Conservation (phyloP, 2,888 invertebrate species). For the Pycnomerus fuliginosus region DNA sequence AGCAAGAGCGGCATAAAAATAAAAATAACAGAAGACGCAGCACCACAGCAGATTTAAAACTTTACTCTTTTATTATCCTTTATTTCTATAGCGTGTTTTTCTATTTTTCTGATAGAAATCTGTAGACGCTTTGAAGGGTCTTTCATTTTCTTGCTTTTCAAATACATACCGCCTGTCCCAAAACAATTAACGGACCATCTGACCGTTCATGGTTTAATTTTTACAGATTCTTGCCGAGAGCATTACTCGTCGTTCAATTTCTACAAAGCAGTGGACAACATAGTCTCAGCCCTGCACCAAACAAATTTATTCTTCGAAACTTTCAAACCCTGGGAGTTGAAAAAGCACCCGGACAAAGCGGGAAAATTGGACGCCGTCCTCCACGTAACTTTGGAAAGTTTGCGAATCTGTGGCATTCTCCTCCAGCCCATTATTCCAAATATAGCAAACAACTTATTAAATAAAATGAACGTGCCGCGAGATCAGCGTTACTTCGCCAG, state of each 20-base stretch:
- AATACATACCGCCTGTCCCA: too few relatives aligned
- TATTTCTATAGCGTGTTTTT: too few relatives aligned
- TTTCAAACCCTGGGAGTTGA: constrained; percentile 86
- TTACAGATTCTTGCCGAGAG: constrained; percentile 23
- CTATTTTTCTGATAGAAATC: too few relatives aligned
- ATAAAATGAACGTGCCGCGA: constrained; percentile 60
- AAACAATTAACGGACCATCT: too few relatives aligned
- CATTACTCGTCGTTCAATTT: constrained; percentile 77
- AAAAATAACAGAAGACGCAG: too few relatives aligned
- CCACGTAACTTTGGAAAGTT: constrained; percentile 80
- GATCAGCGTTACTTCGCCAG: constrained; percentile 57
- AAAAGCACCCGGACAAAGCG: constrained; percentile 59
- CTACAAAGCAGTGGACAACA: constrained; percentile 77
- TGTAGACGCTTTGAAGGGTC: too few relatives aligned
- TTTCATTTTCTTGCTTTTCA: too few relatives aligned
- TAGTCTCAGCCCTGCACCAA: constrained; percentile 71
- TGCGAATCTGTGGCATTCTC: constrained; percentile 76
- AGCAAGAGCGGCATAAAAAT: too few relatives aligned
- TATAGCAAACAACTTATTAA: constrained; percentile 66
- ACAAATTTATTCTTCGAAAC: constrained; percentile 87
- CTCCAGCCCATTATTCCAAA: constrained; percentile 85
- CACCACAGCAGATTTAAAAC: too few relatives aligned
- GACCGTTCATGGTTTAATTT: background rate
- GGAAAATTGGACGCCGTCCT: constrained; percentile 71
- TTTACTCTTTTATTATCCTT: too few relatives aligned